phyloP scores from a whole-genome alignment of 2,113 vertebrate genomes.

The Hypomesus transpacificus region DNA sequence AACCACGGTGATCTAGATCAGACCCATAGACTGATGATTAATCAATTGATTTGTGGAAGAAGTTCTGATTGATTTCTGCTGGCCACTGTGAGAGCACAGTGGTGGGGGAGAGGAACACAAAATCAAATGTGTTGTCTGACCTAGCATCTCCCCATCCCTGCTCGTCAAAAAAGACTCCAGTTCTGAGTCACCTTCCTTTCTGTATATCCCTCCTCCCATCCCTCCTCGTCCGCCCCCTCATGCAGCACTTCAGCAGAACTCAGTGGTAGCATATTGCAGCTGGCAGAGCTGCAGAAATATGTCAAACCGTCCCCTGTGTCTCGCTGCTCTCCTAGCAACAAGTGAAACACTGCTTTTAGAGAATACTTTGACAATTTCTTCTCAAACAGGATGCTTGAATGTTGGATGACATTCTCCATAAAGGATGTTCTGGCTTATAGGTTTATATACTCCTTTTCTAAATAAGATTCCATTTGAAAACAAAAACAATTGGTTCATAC shows the following conservation, averaged over 20 bases:
- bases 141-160: background rate
- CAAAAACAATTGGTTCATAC: background rate
- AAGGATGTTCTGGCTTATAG: background rate
- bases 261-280: conserved; percentile 27
- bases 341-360: conserved; percentile 26
- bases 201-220: conserved; percentile 9
- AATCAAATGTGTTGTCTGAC: conserved; percentile 1
- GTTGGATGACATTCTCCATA: conserved; percentile 16
- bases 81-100: background rate
- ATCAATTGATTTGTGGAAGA: conserved; percentile 39
- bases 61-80: conserved; percentile 14
- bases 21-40: conserved; percentile 17
- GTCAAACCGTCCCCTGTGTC: conserved; percentile 23
- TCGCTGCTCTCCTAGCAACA: conserved; percentile 7
- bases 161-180: background rate
- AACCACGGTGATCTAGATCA: conserved; percentile 19
- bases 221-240: conserved; percentile 17
- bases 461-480: background rate
- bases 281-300: conserved; percentile 33
- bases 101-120: background rate
- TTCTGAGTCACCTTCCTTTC: conserved; percentile 29
- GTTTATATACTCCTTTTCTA: conserved; percentile 5
- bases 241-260: conserved; percentile 12
- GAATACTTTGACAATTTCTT: background rate
- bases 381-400: conserved; percentile 22